Evolutionary conservation across 2,888 invertebrate species (phyloP), one percentile per base, ranked within the genome.

Genomic region (Xestoiulus laeticollis): DNA sequence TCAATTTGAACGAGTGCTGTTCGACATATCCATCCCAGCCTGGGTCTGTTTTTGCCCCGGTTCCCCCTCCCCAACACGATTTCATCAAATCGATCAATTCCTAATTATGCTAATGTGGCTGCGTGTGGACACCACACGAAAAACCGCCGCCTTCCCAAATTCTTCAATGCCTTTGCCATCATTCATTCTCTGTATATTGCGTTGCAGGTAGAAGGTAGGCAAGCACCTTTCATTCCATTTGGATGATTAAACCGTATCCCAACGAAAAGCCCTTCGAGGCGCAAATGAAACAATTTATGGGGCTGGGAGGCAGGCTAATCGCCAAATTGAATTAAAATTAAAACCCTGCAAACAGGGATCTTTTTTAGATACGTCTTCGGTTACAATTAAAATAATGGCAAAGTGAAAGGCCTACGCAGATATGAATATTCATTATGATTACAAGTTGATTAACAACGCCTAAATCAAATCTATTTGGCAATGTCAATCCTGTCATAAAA

Each of bases 1-100:
- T 85, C 85, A 85, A 85, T 85, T 85, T 85, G 85, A 33, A 85
- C 38, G 44, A 85, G 85, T 85, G 85, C 85, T 85, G 44, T 85
- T 85, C 85, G 44, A 38, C 85, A 85, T n/a, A n/a, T 85, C 78
- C 78, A 78, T 78, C 78, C 78, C 30, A 78, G 30, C 78, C 78
- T 6, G 78, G 78, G 78, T 78, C 78, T 78, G 30, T 78, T 78
- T 78, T 78, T 59, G 19, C 59, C 59, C 59, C 22, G 0, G 26
- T n/a, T 85, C 33, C 26, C 19, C 44, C 85, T 85, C 85, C 44
- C 44, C 85, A n/a, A 85, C 85, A n/a, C 85, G 85, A 38, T 44
- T 85, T 85, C 33, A 22, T 43, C 85, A 85, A 85, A 85, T 85
- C 85, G 44, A 85, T 85, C 38, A 38, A 85, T 43, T 85, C 85